phyloP scores from a whole-genome alignment of 23 tunicate genomes.

The Corella eumyota region DNA sequence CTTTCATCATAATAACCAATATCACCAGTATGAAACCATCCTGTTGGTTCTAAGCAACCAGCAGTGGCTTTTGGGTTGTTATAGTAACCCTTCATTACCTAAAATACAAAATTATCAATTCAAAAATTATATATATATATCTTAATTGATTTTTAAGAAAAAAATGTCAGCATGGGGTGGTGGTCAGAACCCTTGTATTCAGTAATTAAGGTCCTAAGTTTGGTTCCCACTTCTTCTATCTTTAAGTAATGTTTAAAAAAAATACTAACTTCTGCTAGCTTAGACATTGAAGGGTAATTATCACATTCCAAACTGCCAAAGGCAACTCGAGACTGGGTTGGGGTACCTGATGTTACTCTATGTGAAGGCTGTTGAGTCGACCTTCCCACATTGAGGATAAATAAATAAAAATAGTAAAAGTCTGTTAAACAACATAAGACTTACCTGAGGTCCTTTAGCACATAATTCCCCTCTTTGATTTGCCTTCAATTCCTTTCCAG shows the following conservation, averaged over 20 bases:
- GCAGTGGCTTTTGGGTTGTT: conserved; percentile 32
- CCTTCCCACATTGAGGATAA: too few species aligned
- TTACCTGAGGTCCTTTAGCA: conserved; percentile 65
- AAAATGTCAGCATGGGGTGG: background rate
- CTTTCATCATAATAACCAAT: conserved; percentile 76
- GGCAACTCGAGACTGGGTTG: too few species aligned
- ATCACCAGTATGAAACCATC: conserved; percentile 93
- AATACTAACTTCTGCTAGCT: too few species aligned
- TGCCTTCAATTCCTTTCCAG: conserved; percentile 35
- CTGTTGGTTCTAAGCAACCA: conserved; percentile 30
- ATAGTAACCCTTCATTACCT: conserved; percentile 74
- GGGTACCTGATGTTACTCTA: too few species aligned
- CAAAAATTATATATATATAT: background rate
- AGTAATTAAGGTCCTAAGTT: background rate
- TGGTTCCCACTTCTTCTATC: too few species aligned
- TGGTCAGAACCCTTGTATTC: background rate
- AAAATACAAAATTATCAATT: too few species aligned
- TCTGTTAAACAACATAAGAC: too few species aligned
- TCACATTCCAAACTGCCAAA: too few species aligned
- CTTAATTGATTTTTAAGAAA: background rate
- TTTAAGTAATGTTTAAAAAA: too few species aligned
- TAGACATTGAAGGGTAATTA: too few species aligned
- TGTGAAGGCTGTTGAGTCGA: too few species aligned
- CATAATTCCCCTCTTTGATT: conserved; percentile 71
- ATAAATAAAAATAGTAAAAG: too few species aligned